Evolutionary conservation across 2,113 vertebrate genomes (phyloP).

Genomic region (Sminthopsis crassicaudata): DNA sequence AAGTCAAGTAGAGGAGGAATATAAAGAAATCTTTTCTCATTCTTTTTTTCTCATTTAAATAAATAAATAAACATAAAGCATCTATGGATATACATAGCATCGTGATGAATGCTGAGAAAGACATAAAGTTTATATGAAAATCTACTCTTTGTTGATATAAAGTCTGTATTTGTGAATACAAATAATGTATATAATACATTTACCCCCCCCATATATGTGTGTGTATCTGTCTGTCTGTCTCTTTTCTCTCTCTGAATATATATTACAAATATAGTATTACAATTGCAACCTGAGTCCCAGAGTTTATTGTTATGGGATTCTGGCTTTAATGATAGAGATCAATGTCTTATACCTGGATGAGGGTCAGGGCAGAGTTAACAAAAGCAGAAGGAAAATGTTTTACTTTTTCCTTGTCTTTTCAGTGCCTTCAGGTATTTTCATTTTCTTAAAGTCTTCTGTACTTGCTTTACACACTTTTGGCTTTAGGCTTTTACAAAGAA

Average conservation of each 20-base stretch:
- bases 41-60: not conserved
- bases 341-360: not conserved
- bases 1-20: not conserved
- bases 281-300: not conserved
- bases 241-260: too few relatives aligned
- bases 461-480: not conserved
- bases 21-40: not conserved
- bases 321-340: not conserved
- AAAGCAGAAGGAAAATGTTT: not conserved
- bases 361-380: not conserved
- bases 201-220: too few relatives aligned
- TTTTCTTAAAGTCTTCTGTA: not conserved
- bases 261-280: not conserved
- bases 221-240: too few relatives aligned
- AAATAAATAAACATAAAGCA: not conserved
- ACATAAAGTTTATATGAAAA: not conserved
- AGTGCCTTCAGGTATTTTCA: not conserved
- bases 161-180: not conserved
- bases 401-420: not conserved
- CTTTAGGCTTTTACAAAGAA: not conserved
- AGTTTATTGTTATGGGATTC: not conserved
- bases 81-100: not conserved
- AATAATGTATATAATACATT: not conserved
- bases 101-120: not conserved
- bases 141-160: not conserved